These are phyloP conservation scores for Rhinella marina DNA, from an alignment of 2,797 vertebrate species.

Conservation along the genomic window DNA sequence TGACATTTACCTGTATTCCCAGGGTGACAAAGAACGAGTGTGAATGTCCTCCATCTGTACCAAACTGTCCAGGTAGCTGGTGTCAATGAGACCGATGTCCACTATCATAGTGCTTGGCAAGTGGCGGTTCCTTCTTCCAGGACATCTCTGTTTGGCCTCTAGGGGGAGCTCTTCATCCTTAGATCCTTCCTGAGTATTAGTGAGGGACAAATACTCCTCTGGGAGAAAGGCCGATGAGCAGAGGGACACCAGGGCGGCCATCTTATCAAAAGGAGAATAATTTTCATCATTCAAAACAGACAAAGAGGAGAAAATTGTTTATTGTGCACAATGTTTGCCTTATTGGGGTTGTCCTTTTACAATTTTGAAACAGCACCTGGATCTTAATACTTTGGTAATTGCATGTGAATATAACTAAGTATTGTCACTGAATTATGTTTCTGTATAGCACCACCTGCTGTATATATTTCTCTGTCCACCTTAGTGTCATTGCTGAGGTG, in stretches of 20 bases:
- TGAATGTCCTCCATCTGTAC: background rate
- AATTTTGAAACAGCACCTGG: too few relatives aligned
- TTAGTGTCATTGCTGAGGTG: too few relatives aligned
- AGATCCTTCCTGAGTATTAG: background rate
- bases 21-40: conserved; percentile 42
- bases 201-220: background rate
- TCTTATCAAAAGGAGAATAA: background rate
- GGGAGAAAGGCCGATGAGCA: conserved; percentile 16
- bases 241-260: background rate
- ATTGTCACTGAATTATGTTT: too few relatives aligned
- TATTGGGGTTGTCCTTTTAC: too few relatives aligned
- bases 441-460: too few relatives aligned
- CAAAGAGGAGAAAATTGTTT: too few relatives aligned
- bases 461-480: too few relatives aligned
- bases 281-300: too few relatives aligned
- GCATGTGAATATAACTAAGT: too few relatives aligned
- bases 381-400: too few relatives aligned
- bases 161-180: background rate
- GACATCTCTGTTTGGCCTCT: conserved; percentile 15
- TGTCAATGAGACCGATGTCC: conserved; percentile 25
- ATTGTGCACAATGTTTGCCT: too few relatives aligned
- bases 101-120: background rate
- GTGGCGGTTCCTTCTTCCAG: background rate
- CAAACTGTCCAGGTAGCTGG: conserved; percentile 28
- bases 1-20: conserved; percentile 47